Evolutionary conservation across 2,888 invertebrate species (phyloP).

Genomic region (Ennomos erosarius): DNA sequence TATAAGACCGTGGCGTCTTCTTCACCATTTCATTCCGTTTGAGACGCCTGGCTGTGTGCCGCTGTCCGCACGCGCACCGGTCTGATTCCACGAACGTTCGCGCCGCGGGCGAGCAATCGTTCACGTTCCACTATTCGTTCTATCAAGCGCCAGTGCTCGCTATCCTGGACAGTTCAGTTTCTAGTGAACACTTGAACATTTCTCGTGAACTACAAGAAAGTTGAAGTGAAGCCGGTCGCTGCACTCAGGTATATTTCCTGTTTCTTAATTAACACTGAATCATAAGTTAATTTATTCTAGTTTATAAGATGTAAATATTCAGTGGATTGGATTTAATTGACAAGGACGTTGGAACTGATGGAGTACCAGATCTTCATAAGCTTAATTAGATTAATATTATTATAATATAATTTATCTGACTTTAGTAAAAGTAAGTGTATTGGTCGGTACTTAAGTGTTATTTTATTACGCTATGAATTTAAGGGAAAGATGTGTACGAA

Average conservation of each 20-base stretch:
- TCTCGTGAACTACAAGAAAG: conserved; percentile 58
- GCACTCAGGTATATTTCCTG: conserved; percentile 53
- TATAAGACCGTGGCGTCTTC: conserved; percentile 83
- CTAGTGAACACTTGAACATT: conserved; percentile 73
- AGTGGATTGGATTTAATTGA: conserved; percentile 15
- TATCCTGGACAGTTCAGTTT: conserved; percentile 73
- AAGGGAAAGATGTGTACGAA: too few relatives aligned
- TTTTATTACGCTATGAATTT: too few relatives aligned
- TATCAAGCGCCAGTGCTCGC: conserved; percentile 71
- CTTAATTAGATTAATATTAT: conserved; percentile 26
- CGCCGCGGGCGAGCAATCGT: conserved; percentile 60
- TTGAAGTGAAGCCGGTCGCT: conserved; percentile 58
- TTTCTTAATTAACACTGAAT: conserved; percentile 18
- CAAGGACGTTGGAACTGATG: conserved; percentile 25
- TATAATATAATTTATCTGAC: too few relatives aligned
- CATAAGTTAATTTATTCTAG: conserved; percentile 20
- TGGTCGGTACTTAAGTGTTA: too few relatives aligned
- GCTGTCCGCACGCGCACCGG: conserved; percentile 62
- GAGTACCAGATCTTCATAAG: conserved; percentile 8
- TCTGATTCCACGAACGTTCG: conserved; percentile 49
- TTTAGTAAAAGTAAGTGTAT: too few relatives aligned
- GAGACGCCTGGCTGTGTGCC: conserved; percentile 73
- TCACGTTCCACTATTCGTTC: conserved; percentile 55
- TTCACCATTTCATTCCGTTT: conserved; percentile 84
- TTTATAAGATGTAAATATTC: conserved; percentile 24